Conservation (phyloP, 2,113 vertebrate genomes). For the Arothron firmamentum region DNA sequence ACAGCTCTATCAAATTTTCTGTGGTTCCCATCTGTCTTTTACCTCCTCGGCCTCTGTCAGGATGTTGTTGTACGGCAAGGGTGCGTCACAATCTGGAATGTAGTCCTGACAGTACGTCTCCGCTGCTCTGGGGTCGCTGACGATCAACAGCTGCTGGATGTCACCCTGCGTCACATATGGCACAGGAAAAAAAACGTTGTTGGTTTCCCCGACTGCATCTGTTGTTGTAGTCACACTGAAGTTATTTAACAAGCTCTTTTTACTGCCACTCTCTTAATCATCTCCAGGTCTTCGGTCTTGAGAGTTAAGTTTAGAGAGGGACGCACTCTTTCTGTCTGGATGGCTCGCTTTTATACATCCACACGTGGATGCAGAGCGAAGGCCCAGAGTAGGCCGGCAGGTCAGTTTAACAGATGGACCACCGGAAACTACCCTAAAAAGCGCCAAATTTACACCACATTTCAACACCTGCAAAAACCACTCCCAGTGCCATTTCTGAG, state of each 20-base stretch:
- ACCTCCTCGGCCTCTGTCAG: slow-evolving; percentile 64
- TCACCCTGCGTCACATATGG: slow-evolving; percentile 79
- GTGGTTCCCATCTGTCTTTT: neutral
- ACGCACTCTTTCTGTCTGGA: neutral
- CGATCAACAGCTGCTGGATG: slow-evolving; percentile 91
- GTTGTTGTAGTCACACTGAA: slow-evolving; percentile 52
- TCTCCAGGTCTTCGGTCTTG: slow-evolving; percentile 42
- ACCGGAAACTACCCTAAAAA: slow-evolving; percentile 30
- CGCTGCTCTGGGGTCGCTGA: slow-evolving; percentile 83
- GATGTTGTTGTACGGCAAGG: slow-evolving; percentile 75
- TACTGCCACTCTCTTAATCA: slow-evolving; percentile 38
- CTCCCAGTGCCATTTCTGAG: too few relatives aligned
- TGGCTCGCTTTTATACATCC: slow-evolving; percentile 18
- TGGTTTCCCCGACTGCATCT: slow-evolving; percentile 24
- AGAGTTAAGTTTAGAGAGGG: slow-evolving; percentile 17
- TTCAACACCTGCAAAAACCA: neutral
- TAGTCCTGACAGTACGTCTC: slow-evolving; percentile 89
- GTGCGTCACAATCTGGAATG: slow-evolving; percentile 89
- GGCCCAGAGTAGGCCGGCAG: slow-evolving; percentile 14
- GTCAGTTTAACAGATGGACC: slow-evolving; percentile 46
- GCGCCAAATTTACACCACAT: neutral
- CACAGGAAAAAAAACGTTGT: neutral
- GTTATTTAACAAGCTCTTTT: slow-evolving; percentile 41
- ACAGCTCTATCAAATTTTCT: neutral
- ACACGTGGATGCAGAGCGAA: slow-evolving; percentile 8